Base-by-base conservation (phyloP, 2,888 invertebrate genomes). In the Drosophila paramelanica region DNA sequence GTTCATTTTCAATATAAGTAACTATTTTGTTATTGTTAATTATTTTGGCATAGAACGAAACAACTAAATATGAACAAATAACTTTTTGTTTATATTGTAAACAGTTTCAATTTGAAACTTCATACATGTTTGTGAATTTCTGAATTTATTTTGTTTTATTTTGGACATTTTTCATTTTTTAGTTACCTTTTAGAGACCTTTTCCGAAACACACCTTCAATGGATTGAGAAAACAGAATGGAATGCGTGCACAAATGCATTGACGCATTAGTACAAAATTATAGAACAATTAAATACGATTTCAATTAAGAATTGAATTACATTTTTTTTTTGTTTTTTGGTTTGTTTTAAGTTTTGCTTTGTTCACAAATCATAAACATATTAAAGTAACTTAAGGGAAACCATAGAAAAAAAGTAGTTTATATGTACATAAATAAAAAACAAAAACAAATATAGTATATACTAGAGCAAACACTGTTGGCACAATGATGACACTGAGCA, bases 181-280 rank as follows among this genome's bases (percentile, higher is more conserved):
- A 95, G 95, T 96, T 96, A 96, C 96, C 97, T 97, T 96, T 96
- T 96, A 96, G 96, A 95, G 96, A 97, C 96, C 96, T 96, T 96
- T 97, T 97, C 96, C 97, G 96, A 96, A 96, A 97, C 95, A 97
- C 96, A 95, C 97, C 96, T 97, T 93, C 92, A 92, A 91, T 91
- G 92, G 92, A 92, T 92, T 92, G 94, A 92, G 94, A 92, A 91
- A 90, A 91, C 90, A 93, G 93, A 93, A 93, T 93, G 94, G 93
- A 93, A 94, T 94, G 94, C 92, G 92, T 92, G 92, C 92, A 92
- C 92, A 92, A 91, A 91, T 92, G 92, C 92, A 92, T 90, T 87
- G 79, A 91, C 92, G 92, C 92, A 92, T 92, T 92, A 92, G 92
- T 92, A 92, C 92, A 91, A 92, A 93, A 93, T 91, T 90, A 91